Conservation (phyloP, 2,888 invertebrate species). For the Clitarchus hookeri region DNA sequence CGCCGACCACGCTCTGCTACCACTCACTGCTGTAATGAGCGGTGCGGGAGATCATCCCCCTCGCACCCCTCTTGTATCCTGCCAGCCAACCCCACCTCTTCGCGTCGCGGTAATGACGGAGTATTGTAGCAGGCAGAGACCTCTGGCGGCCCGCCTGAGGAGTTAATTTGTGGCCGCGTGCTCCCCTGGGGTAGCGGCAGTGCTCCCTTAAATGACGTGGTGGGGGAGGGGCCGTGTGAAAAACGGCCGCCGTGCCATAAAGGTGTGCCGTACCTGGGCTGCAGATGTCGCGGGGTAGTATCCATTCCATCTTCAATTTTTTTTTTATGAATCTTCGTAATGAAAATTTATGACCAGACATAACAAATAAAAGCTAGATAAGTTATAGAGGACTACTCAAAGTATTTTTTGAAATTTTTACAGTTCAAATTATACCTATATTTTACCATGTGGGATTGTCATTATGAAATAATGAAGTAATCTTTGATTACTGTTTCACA, state of each 20-base stretch:
- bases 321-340: too few relatives aligned
- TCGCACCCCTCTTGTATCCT: not conserved
- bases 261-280: not conserved
- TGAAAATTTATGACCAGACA: too few relatives aligned
- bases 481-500: too few relatives aligned
- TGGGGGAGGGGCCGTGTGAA: not conserved
- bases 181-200: not conserved
- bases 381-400: too few relatives aligned
- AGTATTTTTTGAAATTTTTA: too few relatives aligned
- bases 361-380: too few relatives aligned
- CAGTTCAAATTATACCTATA: too few relatives aligned
- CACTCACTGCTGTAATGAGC: not conserved
- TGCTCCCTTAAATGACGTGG: not conserved
- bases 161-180: conserved; percentile 39
- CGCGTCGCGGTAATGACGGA: not conserved
- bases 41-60: not conserved
- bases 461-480: too few relatives aligned
- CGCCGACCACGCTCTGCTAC: conserved; percentile 1
- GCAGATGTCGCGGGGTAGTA: too few relatives aligned
- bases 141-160: conserved; percentile 33
- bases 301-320: too few relatives aligned
- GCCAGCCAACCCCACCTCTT: not conserved
- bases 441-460: too few relatives aligned
- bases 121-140: conserved; percentile 16
- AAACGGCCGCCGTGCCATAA: not conserved